Conservation (phyloP, 2,797 vertebrate genomes). For the Kryptolebias ocellatus region DNA sequence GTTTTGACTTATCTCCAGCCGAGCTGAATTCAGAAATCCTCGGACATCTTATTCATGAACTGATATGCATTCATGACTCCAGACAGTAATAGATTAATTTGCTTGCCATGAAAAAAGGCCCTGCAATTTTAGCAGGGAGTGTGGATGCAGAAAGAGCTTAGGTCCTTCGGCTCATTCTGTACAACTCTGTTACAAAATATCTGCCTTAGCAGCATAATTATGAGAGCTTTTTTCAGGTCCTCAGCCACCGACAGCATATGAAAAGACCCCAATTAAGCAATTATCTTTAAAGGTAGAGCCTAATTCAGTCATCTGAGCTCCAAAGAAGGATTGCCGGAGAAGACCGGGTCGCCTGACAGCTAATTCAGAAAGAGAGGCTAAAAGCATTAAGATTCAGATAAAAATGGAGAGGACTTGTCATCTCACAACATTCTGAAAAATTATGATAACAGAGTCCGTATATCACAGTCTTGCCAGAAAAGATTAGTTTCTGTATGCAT, state of each 20-base stretch:
- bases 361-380: conserved; percentile 70
- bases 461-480: conserved; percentile 53
- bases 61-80: conserved; percentile 29
- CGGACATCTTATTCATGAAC: conserved; percentile 55
- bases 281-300: conserved; percentile 82
- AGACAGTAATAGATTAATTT: conserved; percentile 14
- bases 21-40: conserved; percentile 46
- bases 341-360: conserved; percentile 66
- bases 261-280: conserved; percentile 85
- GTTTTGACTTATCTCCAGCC: conserved; percentile 44
- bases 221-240: conserved; percentile 76
- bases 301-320: conserved; percentile 80
- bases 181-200: conserved; percentile 60
- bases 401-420: conserved; percentile 68
- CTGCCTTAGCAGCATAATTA: conserved; percentile 76
- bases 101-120: conserved; percentile 39
- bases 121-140: conserved; percentile 45
- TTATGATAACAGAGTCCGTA: conserved; percentile 27
- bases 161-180: conserved; percentile 72
- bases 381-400: conserved; percentile 69
- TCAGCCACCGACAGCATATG: conserved; percentile 76
- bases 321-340: conserved; percentile 65
- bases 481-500: conserved; percentile 59
- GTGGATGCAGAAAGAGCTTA: conserved; percentile 33
- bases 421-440: conserved; percentile 57